Conservation (phyloP, 2,113 vertebrate species). For the Electrona antarctica region DNA sequence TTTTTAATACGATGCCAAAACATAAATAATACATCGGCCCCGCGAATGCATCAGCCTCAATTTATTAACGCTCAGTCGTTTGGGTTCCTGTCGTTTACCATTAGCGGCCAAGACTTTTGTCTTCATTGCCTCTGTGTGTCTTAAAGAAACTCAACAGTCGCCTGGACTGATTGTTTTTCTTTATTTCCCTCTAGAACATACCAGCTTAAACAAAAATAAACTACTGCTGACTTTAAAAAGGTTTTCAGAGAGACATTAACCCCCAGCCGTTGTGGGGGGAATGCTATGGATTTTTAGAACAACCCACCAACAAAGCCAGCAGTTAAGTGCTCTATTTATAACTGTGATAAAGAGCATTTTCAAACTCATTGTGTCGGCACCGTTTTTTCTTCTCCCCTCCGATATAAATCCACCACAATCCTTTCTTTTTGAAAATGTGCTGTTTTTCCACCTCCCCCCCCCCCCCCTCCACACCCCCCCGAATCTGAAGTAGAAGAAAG, state of each 20-base stretch:
- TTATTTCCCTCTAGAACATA: conserved; percentile 52
- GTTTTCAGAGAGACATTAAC: conserved; percentile 59
- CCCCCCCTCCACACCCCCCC: neutral
- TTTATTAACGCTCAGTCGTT: conserved; percentile 73
- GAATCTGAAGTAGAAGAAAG: conserved; percentile 28
- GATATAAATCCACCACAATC: conserved; percentile 38
- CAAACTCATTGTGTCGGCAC: conserved; percentile 24
- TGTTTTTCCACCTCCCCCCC: too few relatives aligned
- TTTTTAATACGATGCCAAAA: conserved; percentile 73
- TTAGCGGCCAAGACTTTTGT: conserved; percentile 63
- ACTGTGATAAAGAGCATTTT: conserved; percentile 37
- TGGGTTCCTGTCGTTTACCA: conserved; percentile 68
- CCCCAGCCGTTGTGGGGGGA: conserved; percentile 51
- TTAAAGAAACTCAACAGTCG: conserved; percentile 53
- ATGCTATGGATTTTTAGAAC: conserved; percentile 57
- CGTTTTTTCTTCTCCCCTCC: conserved; percentile 2
- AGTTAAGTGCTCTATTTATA: conserved; percentile 46
- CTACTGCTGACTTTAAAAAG: conserved; percentile 51
- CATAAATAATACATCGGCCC: conserved; percentile 78
- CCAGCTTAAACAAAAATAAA: conserved; percentile 20
- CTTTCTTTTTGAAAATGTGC: conserved; percentile 2
- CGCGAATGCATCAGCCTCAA: conserved; percentile 73
- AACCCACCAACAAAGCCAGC: conserved; percentile 37
- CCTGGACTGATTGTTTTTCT: conserved; percentile 57
- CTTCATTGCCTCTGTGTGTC: conserved; percentile 62